Conservation (phyloP, 2,797 vertebrate species). For the Rhinophrynus dorsalis region DNA sequence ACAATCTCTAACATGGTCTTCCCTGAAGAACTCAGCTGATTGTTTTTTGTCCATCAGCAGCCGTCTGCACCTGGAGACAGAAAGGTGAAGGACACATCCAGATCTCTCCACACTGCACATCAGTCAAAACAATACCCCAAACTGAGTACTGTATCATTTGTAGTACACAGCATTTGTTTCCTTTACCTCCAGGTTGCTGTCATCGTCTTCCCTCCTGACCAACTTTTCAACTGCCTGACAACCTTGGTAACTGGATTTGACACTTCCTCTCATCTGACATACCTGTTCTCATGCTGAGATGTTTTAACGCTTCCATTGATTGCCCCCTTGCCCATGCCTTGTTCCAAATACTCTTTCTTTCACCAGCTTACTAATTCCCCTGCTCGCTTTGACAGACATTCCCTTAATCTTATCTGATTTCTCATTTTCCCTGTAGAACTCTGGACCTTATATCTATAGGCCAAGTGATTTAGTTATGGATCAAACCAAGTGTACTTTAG, state of each 20-base stretch:
- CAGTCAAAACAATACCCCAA: neutral
- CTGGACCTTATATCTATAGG: no score
- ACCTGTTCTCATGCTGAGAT: constrained; percentile 1
- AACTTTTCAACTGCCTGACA: neutral
- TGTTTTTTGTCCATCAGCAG: neutral
- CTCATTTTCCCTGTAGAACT: no score
- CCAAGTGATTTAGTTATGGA: no score
- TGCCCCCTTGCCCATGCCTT: no score
- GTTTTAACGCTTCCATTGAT: no score
- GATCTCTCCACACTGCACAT: neutral
- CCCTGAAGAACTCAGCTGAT: neutral
- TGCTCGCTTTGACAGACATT: no score
- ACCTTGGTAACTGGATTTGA: neutral
- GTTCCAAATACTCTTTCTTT: no score
- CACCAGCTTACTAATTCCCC: no score
- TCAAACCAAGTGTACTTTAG: no score
- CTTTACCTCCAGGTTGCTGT: constrained; percentile 12
- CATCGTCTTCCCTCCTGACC: constrained; percentile 13
- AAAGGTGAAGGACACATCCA: neutral
- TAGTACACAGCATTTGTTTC: constrained; percentile 17
- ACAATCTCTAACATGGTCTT: neutral
- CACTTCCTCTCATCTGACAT: neutral
- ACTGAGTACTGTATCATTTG: no score
- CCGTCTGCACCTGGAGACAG: no score
- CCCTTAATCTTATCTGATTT: no score